Evolutionary conservation across 2,797 vertebrate genomes (phyloP), one percentile per base, ranked within the genome.

Genomic region (Notolabrus celidotus): DNA sequence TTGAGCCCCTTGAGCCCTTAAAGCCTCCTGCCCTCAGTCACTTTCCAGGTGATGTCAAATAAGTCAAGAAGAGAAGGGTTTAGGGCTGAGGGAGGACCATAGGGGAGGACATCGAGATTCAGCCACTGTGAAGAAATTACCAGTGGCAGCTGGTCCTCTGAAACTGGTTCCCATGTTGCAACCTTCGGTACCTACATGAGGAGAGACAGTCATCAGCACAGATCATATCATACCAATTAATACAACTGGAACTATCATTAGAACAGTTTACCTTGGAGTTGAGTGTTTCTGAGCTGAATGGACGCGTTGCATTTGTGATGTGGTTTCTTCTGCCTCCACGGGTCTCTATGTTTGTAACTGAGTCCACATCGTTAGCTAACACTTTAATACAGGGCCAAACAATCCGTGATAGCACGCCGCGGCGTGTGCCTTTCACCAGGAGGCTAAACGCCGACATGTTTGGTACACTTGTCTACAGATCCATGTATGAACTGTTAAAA

Each of bases 141-240:
- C 83, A 61, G 76, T 3, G 93, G 91, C 62, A 94, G 91, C 17
- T 88, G 90, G 6, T 77, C 79, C 3, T 92, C 92, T 66, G 61
- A 8, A 34, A 90, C 72, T 25, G 86, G 81, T 20, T 93, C 77
- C 94, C 94, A 95, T 43, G 93, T 92, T 49, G 94, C 49, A 42
- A 5, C 69, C 57, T 68, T 31, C 22, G 94, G 94, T 14, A 95
- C 88, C 95, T 95, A 36, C 10, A 2, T 23, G 20, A 75, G 19
- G 16, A 57, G 16, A 74, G n/a, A 20, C 19, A 42, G 1, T 38
- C 1, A 19, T 22, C 14, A 10, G 4, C 2, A 3, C 1, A 45
- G 25, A 33, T 25, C 14, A 5, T 3, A 14, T 14, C 3, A 27
- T n/a, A 1, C 36, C 14, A 5, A 25, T 12, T 7, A 31, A 19